Percentiles rank a stretch among this genome's conserved stretches.
These are phyloP conservation scores for Cremastinae sp. DNA, from an alignment of 2,888 invertebrate species.

Conservation along the genomic window DNA sequence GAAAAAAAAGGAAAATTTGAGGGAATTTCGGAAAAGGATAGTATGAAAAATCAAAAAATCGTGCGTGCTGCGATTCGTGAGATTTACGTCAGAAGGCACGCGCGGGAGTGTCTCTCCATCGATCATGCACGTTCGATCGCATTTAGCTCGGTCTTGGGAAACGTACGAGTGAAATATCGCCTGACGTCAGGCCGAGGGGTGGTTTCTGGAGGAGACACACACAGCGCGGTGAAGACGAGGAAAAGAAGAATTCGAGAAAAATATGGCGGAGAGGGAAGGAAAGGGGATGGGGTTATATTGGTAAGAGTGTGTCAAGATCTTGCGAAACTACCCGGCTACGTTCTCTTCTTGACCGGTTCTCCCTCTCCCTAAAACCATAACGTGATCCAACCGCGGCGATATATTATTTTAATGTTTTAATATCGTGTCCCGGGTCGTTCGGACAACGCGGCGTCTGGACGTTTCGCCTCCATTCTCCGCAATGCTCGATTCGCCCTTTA, in stretches of 20 bases:
- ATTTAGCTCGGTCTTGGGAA: too few species aligned
- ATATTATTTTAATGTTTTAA: slow-evolving; percentile 80
- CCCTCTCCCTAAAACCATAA: slow-evolving; percentile 66
- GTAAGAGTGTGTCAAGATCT: slow-evolving; percentile 71
- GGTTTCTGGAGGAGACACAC: slow-evolving; percentile 2
- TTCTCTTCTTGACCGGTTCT: slow-evolving; percentile 20
- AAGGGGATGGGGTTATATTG: slow-evolving; percentile 70
- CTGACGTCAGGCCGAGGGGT: neutral
- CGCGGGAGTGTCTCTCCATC: too few species aligned
- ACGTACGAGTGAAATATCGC: slow-evolving; percentile 23
- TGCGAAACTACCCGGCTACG: slow-evolving; percentile 53
- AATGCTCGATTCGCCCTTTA: slow-evolving; percentile 51
- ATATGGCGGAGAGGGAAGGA: slow-evolving; percentile 55
- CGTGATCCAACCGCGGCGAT: slow-evolving; percentile 72
- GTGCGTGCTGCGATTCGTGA: too few species aligned
- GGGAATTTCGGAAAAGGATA: too few species aligned
- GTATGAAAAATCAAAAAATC: too few species aligned
- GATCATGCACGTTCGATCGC: too few species aligned
- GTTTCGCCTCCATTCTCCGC: slow-evolving; percentile 47
- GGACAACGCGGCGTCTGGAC: slow-evolving; percentile 75
- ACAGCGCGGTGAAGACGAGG: slow-evolving; percentile 26
- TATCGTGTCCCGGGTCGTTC: slow-evolving; percentile 79
- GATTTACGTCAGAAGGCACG: too few species aligned
- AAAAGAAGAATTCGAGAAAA: slow-evolving; percentile 24
- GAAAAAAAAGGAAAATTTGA: too few species aligned